Evolutionary conservation across 1,140 invertebrate genomes (phyloP), one percentile per base, ranked within the genome.

Genomic region (Arctopsyche grandis): DNA sequence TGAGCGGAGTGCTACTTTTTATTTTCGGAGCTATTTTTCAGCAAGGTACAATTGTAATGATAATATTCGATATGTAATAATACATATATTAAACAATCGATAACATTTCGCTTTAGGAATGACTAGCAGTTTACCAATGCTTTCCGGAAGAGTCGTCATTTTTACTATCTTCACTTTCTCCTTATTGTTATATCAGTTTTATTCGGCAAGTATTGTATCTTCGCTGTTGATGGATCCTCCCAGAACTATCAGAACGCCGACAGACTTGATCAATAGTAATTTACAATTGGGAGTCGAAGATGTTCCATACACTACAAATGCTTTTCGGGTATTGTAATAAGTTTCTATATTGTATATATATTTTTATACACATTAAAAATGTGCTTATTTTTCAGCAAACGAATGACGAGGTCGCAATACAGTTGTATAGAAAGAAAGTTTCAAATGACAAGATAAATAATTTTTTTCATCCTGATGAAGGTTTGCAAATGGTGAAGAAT

Each of bases 141-240:
- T 86, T 44, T 89, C 91, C 9, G 89, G 91, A n/a, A 90, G 91
- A 48, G 87, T 92, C 19, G 85, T 92, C 12, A 90, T 91, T 0
- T 87, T 93, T 16, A 90, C 90, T 0, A 89, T 91, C 9, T 90
- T 93, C 74, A 66, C 93, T 0, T 93, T 92, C 86, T 89, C 91
- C 0, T 84, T 92, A 70, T 86, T 91, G 19, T 84, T 93, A 10
- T 93, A 91, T 85, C 92, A 93, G 83, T 94, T 93, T 82, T 94
- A 94, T 84, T 93, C 92, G 21, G 93, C 92, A 0, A 92, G 90
- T 79, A 91, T 95, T 77, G 93, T 94, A 0, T 93, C 93, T 7
- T 91, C 91, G 0, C 84, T 94, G n/a, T 85, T 94, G 21, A 90
- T 91, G 78, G 90, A 92, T 70, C 89, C 91, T 29, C 90, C 90